phyloP scores from a whole-genome alignment of 1,140 invertebrate genomes.

The Myzus persicae region DNA sequence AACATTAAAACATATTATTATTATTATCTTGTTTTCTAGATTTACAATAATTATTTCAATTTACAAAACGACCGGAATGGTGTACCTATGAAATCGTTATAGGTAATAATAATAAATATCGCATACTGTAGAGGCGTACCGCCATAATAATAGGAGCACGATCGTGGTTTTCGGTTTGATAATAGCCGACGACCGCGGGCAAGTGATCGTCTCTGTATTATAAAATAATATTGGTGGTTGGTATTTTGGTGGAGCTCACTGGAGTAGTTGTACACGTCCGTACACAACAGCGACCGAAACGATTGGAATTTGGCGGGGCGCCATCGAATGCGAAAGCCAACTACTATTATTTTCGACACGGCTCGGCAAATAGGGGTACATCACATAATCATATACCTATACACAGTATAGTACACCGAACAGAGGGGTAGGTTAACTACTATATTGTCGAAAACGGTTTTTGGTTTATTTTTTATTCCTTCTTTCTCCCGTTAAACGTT shows the following conservation, averaged over 20 bases:
- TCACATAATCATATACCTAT: conserved; percentile 14
- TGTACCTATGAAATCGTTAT: background rate
- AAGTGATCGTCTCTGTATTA: background rate
- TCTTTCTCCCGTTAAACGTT: background rate
- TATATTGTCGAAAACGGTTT: conserved; percentile 8
- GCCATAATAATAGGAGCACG: background rate
- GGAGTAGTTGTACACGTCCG: background rate
- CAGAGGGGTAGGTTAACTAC: conserved; percentile 17
- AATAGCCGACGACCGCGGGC: background rate
- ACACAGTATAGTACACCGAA: background rate
- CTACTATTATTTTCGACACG: conserved; percentile 48
- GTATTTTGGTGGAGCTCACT: background rate
- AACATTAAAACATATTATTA: too few relatives aligned
- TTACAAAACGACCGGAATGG: background rate
- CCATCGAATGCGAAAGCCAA: conserved; percentile 46
- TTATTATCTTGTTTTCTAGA: background rate
- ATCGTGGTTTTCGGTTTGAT: background rate
- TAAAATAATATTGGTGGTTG: background rate
- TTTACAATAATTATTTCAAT: background rate
- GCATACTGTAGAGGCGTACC: background rate
- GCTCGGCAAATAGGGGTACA: conserved; percentile 37
- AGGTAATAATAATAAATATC: background rate
- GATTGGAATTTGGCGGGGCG: conserved; percentile 34
- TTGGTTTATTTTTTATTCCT: conserved; percentile 20
- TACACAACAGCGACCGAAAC: conserved; percentile 9